Percentiles rank a stretch among this genome's conserved stretches.
Conservation (phyloP, 2,888 invertebrate genomes). For the Tenthredo livida region DNA sequence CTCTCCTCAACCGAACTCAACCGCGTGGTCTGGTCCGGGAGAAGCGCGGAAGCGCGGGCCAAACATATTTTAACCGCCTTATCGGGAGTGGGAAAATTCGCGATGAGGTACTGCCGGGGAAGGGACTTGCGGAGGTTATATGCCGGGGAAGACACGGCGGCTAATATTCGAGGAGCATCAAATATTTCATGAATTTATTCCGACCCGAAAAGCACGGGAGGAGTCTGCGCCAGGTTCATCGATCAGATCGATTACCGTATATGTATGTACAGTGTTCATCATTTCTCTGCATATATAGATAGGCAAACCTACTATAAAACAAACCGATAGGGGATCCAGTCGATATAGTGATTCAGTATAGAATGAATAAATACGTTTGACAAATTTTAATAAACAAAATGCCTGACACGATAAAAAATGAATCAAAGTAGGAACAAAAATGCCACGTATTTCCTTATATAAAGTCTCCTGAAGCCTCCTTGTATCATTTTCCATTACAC, state of each 20-base stretch:
- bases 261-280: background rate
- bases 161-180: conserved; percentile 41
- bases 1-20: conserved; percentile 42
- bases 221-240: conserved; percentile 10
- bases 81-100: conserved; percentile 21
- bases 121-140: background rate
- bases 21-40: conserved; percentile 1
- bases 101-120: conserved; percentile 1
- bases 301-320: no score
- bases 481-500: background rate
- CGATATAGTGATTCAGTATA: background rate
- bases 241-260: background rate
- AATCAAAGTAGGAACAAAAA: no score
- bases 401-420: background rate
- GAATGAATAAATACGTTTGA: background rate
- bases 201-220: conserved; percentile 1
- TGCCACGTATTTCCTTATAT: background rate
- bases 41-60: conserved; percentile 42
- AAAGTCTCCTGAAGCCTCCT: background rate
- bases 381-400: background rate
- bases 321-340: background rate
- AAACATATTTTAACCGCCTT: conserved; percentile 46
- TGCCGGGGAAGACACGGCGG: conserved; percentile 10
- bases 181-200: conserved; percentile 40
- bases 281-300: background rate